Conservation (phyloP, 2,113 vertebrate species). For the Semicossyphus pulcher region DNA sequence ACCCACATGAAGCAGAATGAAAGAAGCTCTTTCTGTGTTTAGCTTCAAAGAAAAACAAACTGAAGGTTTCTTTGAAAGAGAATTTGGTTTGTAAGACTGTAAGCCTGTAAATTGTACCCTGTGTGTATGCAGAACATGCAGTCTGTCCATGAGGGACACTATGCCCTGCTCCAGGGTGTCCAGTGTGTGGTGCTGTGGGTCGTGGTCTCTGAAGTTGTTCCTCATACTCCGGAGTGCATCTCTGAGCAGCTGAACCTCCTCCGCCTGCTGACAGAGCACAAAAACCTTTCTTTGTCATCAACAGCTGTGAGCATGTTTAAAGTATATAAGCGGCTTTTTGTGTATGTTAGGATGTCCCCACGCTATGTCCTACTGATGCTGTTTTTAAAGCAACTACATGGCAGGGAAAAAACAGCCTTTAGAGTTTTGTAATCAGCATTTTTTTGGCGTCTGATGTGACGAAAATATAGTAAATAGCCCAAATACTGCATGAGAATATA, state of each 20-base stretch:
- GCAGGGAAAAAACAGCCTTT: neutral
- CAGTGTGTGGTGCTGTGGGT: conserved; percentile 97
- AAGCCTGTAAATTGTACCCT: conserved; percentile 77
- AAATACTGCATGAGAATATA: neutral
- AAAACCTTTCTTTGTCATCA: neutral
- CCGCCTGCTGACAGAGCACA: conserved; percentile 80
- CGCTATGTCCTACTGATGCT: neutral
- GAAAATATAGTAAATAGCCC: neutral
- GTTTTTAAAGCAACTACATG: neutral
- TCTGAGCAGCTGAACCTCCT: conserved; percentile 92
- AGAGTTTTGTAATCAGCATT: neutral
- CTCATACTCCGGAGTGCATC: conserved; percentile 94
- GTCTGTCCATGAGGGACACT: conserved; percentile 91
- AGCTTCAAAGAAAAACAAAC: neutral
- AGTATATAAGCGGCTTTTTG: neutral
- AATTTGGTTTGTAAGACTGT: neutral
- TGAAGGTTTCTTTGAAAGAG: too few relatives aligned
- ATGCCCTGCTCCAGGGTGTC: conserved; percentile 98
- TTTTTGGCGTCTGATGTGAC: neutral
- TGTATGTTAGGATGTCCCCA: neutral
- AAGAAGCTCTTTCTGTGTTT: neutral
- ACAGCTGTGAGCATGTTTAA: neutral
- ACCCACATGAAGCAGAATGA: neutral
- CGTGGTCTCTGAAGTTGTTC: conserved; percentile 93
- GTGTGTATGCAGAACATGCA: conserved; percentile 87